phyloP scores from a whole-genome alignment of 2,888 invertebrate genomes.

The Hipparchia sbordonii region DNA sequence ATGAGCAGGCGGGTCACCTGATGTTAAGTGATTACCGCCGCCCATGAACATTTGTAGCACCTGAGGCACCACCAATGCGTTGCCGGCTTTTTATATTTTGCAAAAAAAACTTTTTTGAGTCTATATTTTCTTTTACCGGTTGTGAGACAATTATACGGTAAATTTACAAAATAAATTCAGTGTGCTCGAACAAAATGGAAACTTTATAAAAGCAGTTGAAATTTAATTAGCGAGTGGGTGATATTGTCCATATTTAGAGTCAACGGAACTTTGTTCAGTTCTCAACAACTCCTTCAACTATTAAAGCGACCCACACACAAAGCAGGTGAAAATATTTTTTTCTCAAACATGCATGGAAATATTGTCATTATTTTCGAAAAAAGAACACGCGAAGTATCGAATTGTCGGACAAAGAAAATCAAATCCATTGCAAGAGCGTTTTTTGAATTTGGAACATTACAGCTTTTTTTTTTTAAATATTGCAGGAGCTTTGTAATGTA shows the following conservation, averaged over 20 bases:
- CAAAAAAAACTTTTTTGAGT: background rate
- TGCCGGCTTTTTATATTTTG: background rate
- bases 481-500: no score
- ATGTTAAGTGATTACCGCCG: no score
- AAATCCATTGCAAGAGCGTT: no score
- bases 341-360: no score
- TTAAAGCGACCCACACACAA: conserved; percentile 28
- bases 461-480: no score
- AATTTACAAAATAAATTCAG: conserved; percentile 13
- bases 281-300: conserved; percentile 34
- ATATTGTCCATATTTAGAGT: conserved; percentile 38
- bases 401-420: no score
- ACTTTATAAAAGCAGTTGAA: conserved; percentile 30
- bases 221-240: conserved; percentile 36
- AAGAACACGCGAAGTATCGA: no score
- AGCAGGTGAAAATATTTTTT: background rate
- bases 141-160: background rate
- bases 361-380: no score
- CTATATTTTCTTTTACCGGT: background rate
- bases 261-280: conserved; percentile 36
- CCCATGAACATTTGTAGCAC: no score
- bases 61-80: no score
- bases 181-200: conserved; percentile 16
- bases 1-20: no score
- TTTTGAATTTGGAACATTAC: no score